Evolutionary conservation across 1,140 invertebrate genomes (phyloP), one percentile per base, ranked within the genome.

Genomic region (Anoplolepis gracilipes): DNA sequence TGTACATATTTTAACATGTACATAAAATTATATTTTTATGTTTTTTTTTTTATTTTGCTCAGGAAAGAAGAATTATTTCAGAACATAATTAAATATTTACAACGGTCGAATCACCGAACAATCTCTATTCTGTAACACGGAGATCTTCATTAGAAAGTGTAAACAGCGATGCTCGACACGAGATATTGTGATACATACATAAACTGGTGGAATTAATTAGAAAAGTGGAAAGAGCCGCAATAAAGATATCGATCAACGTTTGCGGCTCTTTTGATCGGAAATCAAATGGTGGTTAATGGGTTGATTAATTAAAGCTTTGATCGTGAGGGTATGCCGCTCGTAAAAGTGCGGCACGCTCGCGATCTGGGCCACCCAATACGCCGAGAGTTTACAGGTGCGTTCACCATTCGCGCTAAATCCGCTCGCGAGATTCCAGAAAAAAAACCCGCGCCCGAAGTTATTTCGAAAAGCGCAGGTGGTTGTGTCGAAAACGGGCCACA

Each of bases 161-260:
- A 57, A 73, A 82, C 36, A 69, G 30, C 42, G 62, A 73, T 36
- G 4, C n/a, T 49, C 13, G 55, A 82, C 6, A 59, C 28, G 42
- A 46, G 53, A 72, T 72, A 33, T 72, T 13, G 33, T n/a, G 64
- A 39, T 28, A 42, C 22, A 57, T 46, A 25, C 19, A 36, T 36
- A 42, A 82, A 72, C n/a, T 46, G 13, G 1, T 33, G 53, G 7
- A 72, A 55, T 69, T 79, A 82, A 82, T 82, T 73, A 46, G 53
- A 59, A 59, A 73, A 73, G 36, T 55, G 22, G 33, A 79, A 42
- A 49, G 30, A 36, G 16, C 11, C 16, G 53, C 28, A 53, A 84
- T 84, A 84, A 76, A 82, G 70, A 85, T 87, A 87, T 65, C 36
- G 77, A 75, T 75, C 85, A 39, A 73, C 53, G 67, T 46, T 57